These are phyloP conservation scores for Ahaetulla prasina DNA, from an alignment of 2,113 vertebrate species.

Conservation along the genomic window DNA sequence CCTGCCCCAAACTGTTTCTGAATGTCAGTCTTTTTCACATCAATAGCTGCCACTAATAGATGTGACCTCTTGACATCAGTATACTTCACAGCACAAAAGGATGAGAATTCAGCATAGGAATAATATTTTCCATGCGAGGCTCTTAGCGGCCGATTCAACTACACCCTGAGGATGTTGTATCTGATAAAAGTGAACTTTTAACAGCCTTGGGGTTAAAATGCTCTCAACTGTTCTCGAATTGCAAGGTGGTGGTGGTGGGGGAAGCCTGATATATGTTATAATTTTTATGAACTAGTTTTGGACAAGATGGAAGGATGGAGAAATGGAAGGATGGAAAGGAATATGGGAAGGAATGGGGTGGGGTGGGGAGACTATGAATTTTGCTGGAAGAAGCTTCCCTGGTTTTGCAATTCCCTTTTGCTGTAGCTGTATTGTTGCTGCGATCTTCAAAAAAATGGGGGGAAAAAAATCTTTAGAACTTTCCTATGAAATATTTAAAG, in stretches of 20 bases:
- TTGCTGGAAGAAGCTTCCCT: background rate
- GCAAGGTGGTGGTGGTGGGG: background rate
- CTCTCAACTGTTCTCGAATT: background rate
- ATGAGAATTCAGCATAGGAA: background rate
- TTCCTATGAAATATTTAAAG: slow-evolving; percentile 8
- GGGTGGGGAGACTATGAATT: background rate
- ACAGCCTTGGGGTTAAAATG: background rate
- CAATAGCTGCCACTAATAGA: background rate
- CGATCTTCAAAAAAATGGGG: background rate
- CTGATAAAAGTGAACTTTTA: background rate
- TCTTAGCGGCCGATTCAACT: background rate
- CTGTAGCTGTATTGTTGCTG: background rate
- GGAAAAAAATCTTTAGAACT: background rate
- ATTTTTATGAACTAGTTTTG: background rate
- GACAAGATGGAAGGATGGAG: background rate
- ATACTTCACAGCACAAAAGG: background rate
- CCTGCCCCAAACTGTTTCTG: background rate
- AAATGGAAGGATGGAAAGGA: background rate
- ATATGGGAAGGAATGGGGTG: background rate
- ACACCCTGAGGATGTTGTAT: background rate
- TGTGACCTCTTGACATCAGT: background rate
- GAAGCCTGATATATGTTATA: background rate
- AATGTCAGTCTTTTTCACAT: background rate
- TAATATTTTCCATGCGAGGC: background rate
- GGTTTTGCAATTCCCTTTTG: background rate